Conservation (phyloP, 2,888 invertebrate genomes). For the Aromia moschata region DNA sequence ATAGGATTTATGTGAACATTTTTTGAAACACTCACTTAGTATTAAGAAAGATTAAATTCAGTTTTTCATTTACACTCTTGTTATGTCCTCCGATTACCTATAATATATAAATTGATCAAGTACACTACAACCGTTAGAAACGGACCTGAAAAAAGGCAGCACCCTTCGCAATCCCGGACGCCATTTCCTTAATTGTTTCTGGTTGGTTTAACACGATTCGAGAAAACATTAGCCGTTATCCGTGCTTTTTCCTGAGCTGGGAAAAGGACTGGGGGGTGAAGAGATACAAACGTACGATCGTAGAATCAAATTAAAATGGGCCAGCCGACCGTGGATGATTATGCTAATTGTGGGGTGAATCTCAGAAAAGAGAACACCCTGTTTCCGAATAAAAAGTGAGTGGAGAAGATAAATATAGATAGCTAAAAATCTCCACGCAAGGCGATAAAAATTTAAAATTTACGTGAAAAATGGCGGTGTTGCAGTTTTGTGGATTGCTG, state of each 20-base stretch:
- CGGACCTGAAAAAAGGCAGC: conserved; percentile 12
- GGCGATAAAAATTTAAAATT: too few relatives aligned
- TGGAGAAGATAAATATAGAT: too few relatives aligned
- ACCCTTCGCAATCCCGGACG: conserved; percentile 15
- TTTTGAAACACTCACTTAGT: too few relatives aligned
- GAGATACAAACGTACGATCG: conserved; percentile 9
- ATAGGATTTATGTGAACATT: too few relatives aligned
- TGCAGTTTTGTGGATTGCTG: too few relatives aligned
- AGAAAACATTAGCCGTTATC: conserved; percentile 23
- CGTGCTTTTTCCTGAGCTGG: not conserved
- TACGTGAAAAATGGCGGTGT: too few relatives aligned
- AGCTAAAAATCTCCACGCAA: too few relatives aligned
- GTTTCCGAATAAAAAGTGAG: not conserved
- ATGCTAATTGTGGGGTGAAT: conserved; percentile 12
- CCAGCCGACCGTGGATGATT: conserved; percentile 9
- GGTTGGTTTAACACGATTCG: conserved; percentile 25
- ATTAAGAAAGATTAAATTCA: too few relatives aligned
- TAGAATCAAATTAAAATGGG: conserved; percentile 17
- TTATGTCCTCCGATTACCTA: too few relatives aligned
- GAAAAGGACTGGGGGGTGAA: conserved; percentile 6
- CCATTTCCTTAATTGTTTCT: conserved; percentile 31
- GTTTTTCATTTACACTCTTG: too few relatives aligned
- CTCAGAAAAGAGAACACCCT: not conserved
- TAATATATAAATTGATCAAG: too few relatives aligned
- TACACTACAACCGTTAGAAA: too few relatives aligned